Conservation (phyloP, 2,888 invertebrate species). For the Rhingia campestris region DNA sequence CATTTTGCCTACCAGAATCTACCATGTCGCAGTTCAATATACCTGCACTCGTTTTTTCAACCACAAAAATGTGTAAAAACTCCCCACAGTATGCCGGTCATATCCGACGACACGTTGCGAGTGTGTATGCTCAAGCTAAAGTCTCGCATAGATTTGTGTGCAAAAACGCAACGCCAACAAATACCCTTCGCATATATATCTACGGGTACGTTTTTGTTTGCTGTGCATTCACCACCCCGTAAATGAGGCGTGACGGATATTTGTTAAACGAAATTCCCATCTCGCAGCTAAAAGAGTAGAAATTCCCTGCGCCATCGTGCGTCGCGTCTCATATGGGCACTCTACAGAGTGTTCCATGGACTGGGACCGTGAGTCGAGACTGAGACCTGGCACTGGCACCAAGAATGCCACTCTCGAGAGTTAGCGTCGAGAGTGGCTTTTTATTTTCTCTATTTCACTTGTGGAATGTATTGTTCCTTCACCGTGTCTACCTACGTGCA, state of each 20-base stretch:
- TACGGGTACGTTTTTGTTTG: slow-evolving; percentile 35
- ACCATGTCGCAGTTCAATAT: too few relatives aligned
- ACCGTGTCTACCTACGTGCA: neutral
- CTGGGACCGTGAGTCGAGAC: slow-evolving; percentile 13
- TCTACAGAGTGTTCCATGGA: slow-evolving; percentile 33
- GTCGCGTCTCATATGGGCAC: slow-evolving; percentile 29
- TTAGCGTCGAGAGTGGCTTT: neutral
- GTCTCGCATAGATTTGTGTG: slow-evolving; percentile 1
- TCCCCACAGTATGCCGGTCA: slow-evolving; percentile 21
- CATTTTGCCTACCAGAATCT: too few relatives aligned
- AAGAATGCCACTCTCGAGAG: too few relatives aligned
- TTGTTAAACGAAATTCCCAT: slow-evolving; percentile 60
- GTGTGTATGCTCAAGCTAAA: slow-evolving; percentile 29
- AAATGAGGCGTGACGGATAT: slow-evolving; percentile 66
- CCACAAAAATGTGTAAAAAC: too few relatives aligned
- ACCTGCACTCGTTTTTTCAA: too few relatives aligned
- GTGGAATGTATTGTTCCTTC: slow-evolving; percentile 44
- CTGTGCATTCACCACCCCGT: slow-evolving; percentile 49
- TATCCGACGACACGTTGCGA: slow-evolving; percentile 23
- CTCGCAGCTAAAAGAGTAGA: slow-evolving; percentile 24
- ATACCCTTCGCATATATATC: neutral
- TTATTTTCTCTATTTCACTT: slow-evolving; percentile 41
- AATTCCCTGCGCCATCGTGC: slow-evolving; percentile 33
- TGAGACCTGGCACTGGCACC: too few relatives aligned
- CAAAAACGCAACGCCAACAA: slow-evolving; percentile 55